Conservation (phyloP, 2,797 vertebrate genomes). For the Myotis pilosus region DNA sequence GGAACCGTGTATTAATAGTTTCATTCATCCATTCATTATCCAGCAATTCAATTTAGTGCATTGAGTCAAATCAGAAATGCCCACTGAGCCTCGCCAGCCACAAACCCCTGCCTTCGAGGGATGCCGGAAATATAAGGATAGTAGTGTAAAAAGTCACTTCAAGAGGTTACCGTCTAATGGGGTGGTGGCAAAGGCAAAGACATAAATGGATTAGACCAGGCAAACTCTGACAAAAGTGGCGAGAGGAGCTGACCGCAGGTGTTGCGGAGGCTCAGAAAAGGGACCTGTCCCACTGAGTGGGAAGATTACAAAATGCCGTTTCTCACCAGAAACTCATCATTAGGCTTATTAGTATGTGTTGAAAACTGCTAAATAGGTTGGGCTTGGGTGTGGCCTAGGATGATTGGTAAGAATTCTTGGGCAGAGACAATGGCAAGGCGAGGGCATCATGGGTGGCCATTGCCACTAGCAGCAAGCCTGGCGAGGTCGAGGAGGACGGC, state of each 20-base stretch:
- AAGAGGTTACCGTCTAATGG: neutral
- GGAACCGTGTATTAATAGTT: conserved; percentile 45
- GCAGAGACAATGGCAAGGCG: rapidly evolving
- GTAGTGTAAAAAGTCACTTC: neutral
- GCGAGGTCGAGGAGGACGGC: neutral
- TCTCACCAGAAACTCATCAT: neutral
- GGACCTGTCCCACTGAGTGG: neutral
- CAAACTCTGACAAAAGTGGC: neutral
- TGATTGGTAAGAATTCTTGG: neutral
- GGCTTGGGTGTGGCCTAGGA: neutral
- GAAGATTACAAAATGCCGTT: neutral
- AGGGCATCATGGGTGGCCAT: rapidly evolving
- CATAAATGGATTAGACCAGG: neutral
- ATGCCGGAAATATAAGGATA: neutral
- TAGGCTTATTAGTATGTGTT: neutral
- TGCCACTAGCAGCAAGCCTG: neutral
- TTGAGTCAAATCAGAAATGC: conserved; percentile 62
- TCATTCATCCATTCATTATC: conserved; percentile 57
- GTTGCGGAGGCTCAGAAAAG: neutral
- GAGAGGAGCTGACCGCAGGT: neutral
- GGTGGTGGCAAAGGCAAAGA: neutral
- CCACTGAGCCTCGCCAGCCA: conserved; percentile 52
- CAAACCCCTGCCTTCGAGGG: conserved; percentile 27
- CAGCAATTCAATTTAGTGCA: conserved; percentile 58
- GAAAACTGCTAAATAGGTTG: neutral